Evolutionary conservation across 1,140 invertebrate genomes (phyloP), one percentile per base, ranked within the genome.

Genomic region (Coboldia fuscipes): DNA sequence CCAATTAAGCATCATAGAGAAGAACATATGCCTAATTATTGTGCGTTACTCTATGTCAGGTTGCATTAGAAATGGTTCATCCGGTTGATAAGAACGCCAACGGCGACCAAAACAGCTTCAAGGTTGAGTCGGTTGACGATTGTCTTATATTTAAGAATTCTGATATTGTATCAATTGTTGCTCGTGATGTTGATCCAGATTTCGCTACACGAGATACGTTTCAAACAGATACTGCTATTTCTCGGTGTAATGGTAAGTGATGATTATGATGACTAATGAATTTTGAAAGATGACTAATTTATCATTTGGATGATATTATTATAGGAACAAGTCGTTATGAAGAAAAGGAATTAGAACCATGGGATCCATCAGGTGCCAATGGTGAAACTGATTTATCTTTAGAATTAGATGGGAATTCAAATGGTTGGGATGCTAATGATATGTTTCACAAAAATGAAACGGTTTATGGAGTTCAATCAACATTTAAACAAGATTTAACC

Each of bases 391-490:
- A 70, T 40, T 34, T 47, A 13, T 38, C 58, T 5, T 60, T 69
- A 39, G 71, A 72, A 42, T 58, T 79, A 24, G 75, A 79, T 47
- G 60, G 62, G 40, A 63, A 66, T 40, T 61, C 66, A 61, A 92
- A 92, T 65, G 89, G 89, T 37, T 94, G 89, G 89, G 83, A 89
- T 65, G 74, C 75, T 1, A 72, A 82, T 52, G 88, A 94, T 40
- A 94, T 94, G 89, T 94, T 94, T 58, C 8, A 32, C 13, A 85
- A 77, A 50, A 93, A 94, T 60, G 84, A 88, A 56, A 72, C 81
- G 58, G 58, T 77, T 34, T 92, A 89, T 55, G 83, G 85, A 36
- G 81, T 93, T 8, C 72, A 73, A 43, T 80, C 82, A 37, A 82
- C 78, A 5, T 93, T 84, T 55, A 82, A 88, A 53, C 73, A 84